A percentile compares a stretch with the other conserved stretches of the same genome.
These are phyloP conservation scores for Eurosta solidaginis DNA, from an alignment of 1,140 invertebrate species.

Conservation along the genomic window DNA sequence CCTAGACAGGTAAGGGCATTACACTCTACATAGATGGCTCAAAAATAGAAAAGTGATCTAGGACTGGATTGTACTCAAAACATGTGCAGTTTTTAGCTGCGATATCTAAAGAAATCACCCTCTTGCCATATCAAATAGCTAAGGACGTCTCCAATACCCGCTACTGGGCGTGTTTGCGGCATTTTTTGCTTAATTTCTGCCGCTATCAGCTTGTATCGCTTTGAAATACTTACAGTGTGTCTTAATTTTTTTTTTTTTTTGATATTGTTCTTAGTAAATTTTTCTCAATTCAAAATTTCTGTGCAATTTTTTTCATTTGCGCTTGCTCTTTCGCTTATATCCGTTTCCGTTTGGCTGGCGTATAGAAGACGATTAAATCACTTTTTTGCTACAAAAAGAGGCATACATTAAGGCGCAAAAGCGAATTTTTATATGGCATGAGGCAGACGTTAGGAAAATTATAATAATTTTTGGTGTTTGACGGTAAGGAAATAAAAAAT, in stretches of 20 bases:
- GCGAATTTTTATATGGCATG: background rate
- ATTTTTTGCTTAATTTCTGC: background rate
- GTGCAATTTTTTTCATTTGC: background rate
- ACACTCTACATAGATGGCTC: too few species aligned
- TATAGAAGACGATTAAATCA: constrained; percentile 9
- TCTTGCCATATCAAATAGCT: too few species aligned
- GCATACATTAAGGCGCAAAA: background rate
- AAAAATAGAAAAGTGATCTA: too few species aligned
- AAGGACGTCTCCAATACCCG: too few species aligned
- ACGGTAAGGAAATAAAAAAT: background rate
- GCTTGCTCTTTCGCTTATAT: background rate
- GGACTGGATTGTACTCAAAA: too few species aligned
- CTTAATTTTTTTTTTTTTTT: background rate
- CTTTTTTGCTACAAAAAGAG: background rate
- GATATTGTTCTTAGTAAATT: too few species aligned
- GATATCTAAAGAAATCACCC: too few species aligned
- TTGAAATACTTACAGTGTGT: background rate
- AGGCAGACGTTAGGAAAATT: background rate
- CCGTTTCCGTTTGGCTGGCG: background rate
- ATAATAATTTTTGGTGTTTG: background rate
- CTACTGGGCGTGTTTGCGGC: background rate
- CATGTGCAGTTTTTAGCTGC: too few species aligned
- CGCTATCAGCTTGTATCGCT: background rate
- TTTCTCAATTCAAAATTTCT: background rate
- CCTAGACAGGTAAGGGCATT: too few species aligned